Base-by-base conservation (phyloP, 35 echinoderm and acorn worm genomes). In the Acanthaster planci region DNA sequence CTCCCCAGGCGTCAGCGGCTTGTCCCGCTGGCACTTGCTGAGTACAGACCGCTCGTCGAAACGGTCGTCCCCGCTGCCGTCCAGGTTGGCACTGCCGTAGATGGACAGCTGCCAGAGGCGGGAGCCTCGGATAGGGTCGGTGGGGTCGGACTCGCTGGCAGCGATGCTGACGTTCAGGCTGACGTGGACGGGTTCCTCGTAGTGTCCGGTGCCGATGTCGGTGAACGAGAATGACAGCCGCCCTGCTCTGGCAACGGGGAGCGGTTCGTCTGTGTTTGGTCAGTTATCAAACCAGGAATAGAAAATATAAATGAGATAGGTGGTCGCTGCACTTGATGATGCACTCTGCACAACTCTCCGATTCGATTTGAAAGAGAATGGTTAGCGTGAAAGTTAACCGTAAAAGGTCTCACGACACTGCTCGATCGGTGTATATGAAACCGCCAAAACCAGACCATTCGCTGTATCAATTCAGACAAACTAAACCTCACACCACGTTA, bases 21-120 rank as follows among this genome's bases (percentile, higher is more conserved):
- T 53, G 64, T 80, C 82, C 8, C 56, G 53, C 64, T 92, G 90
- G 19, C 84, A 32, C 47, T 84, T 78, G 17, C 83, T 92, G 9
- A 92, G 78, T 38, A 92, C 67, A 26, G 34, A 72, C 64, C 10
- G 23, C 64, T 72, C 19, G 7, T 72, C 64, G 64, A 72, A 72
- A 26, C 64, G 82, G 53, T 89, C 78, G 32, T 82, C 53, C 2
- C 90, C 90, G 60, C 84, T 54, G 35, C 90, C 90, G 77, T 92
- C 90, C 40, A 54, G 77, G 52, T 86, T 81, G 21, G 55, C 72
- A 29, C 90, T 92, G n/a, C 90, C 84, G 56, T 80, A 92, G 51
- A 92, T 76, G 0, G 84, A 79, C 0, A 92, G 55, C 72, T 82
- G 83, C 84, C 84, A 92, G 0, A 92, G 84, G 37, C 84, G 55